A percentile compares a stretch with the other conserved stretches of the same genome.
These are phyloP conservation scores for Ceriagrion tenellum DNA, from an alignment of 2,888 invertebrate species.

Conservation along the genomic window DNA sequence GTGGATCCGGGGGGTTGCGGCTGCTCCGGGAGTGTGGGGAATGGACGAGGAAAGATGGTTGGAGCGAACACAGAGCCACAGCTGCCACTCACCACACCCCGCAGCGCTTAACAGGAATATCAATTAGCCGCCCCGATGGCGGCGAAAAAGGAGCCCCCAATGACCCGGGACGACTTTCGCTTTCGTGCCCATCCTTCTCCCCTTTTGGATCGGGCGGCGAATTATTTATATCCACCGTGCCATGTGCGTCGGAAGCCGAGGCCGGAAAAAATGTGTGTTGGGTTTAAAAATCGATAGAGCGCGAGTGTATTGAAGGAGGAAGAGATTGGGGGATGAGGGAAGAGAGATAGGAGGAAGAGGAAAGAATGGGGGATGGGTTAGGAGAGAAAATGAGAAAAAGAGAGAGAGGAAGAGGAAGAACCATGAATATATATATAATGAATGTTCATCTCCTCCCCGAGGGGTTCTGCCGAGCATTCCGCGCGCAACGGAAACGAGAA, in stretches of 20 bases:
- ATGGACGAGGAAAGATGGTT: too few species aligned
- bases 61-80: too few species aligned
- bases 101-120: neutral
- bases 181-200: neutral
- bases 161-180: neutral
- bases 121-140: neutral
- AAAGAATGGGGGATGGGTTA: neutral
- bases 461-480: too few species aligned
- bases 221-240: neutral
- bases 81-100: neutral
- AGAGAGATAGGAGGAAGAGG: neutral
- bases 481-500: too few species aligned
- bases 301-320: neutral
- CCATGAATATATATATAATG: too few species aligned
- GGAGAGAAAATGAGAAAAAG: too few species aligned
- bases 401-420: too few species aligned
- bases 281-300: slow-evolving; percentile 24
- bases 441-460: too few species aligned
- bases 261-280: neutral
- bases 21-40: neutral
- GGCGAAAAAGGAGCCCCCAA: neutral
- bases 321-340: neutral
- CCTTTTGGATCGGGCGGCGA: neutral
- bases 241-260: neutral
- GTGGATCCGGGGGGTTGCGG: neutral